phyloP scores from a whole-genome alignment of 2,113 vertebrate species.

The Illadopsis cleaveri region DNA sequence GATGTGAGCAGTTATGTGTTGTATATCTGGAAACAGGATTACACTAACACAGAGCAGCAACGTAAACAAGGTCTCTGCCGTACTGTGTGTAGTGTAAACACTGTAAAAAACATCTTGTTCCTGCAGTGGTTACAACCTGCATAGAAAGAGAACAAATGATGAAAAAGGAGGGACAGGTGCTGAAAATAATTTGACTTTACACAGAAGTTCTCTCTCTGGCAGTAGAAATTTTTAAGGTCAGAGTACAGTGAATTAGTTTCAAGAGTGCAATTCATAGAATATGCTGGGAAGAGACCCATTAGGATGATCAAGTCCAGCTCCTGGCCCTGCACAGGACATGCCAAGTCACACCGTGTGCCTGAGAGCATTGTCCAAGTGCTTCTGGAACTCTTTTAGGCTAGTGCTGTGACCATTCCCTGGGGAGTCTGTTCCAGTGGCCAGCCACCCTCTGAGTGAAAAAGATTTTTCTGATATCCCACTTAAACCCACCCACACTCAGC shows the following conservation, averaged over 20 bases:
- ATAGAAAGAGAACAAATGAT: neutral
- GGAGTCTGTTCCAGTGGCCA: neutral
- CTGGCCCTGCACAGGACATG: no score
- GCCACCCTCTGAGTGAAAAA: fast-evolving
- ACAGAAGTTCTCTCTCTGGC: neutral
- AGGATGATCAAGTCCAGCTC: neutral
- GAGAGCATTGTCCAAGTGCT: neutral
- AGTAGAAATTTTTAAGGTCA: neutral
- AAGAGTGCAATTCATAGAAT: neutral
- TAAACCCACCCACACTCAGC: neutral
- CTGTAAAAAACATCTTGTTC: neutral
- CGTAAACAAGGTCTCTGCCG: neutral
- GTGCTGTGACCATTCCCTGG: neutral
- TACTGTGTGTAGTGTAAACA: neutral
- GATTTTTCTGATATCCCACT: neutral
- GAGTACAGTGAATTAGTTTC: neutral
- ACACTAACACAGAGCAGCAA: neutral
- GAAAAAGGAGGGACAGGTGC: neutral
- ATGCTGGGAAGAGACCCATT: neutral
- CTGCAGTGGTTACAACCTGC: neutral
- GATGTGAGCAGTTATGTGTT: fast-evolving
- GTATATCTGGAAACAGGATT: neutral
- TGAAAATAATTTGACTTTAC: neutral
- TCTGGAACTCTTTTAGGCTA: neutral
- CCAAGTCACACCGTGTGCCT: neutral